A percentile compares a stretch with the other conserved stretches of the same genome.
These are phyloP conservation scores for Ondatra zibethicus DNA, from an alignment of 2,113 vertebrate genomes.

Conservation along the genomic window DNA sequence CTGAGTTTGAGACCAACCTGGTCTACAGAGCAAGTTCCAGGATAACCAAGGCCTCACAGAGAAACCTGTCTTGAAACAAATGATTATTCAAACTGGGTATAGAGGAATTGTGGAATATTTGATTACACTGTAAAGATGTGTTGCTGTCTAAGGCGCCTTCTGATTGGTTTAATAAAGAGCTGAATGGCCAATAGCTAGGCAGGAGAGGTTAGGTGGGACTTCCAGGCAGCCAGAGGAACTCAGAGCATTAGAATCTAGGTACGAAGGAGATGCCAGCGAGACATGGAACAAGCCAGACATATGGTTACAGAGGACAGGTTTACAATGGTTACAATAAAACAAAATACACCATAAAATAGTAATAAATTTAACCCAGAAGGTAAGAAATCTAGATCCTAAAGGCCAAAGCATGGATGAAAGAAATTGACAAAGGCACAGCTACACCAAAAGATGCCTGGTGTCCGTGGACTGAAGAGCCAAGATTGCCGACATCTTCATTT, in stretches of 20 bases:
- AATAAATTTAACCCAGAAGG: not conserved
- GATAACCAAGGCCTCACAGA: not conserved
- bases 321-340: not conserved
- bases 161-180: not conserved
- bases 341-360: not conserved
- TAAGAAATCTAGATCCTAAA: not conserved
- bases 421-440: not conserved
- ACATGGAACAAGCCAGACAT: not conserved
- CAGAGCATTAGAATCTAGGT: not conserved
- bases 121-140: not conserved
- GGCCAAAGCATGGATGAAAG: not conserved
- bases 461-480: not conserved
- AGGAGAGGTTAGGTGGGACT: not conserved
- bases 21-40: not conserved
- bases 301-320: not conserved
- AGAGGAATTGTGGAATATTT: not conserved
- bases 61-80: not conserved
- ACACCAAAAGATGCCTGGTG: not conserved
- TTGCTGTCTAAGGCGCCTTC: not conserved
- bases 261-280: not conserved
- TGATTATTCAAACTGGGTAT: not conserved
- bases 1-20: not conserved
- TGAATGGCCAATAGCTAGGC: not conserved
- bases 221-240: not conserved
- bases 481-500: too few species aligned